Evolutionary conservation across 2,113 vertebrate genomes (phyloP).

Genomic region (Megaceryle maxima): DNA sequence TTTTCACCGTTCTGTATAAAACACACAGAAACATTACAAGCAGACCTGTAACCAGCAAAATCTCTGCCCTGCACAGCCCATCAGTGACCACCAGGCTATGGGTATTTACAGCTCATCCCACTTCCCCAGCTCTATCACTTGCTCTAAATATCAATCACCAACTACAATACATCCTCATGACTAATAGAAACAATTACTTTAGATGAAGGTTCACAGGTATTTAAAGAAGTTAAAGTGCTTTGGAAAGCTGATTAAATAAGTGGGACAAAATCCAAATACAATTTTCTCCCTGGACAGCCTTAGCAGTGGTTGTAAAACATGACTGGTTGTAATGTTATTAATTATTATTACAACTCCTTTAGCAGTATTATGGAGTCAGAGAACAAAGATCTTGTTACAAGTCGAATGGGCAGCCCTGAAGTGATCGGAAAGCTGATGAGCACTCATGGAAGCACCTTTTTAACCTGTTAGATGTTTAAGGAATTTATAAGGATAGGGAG

Average conservation of each 20-base stretch:
- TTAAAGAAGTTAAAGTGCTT: constrained; percentile 9
- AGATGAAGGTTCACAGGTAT: neutral
- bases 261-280: constrained; percentile 1
- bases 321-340: neutral
- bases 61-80: neutral
- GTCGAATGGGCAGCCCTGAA: neutral
- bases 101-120: neutral
- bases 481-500: neutral
- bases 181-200: neutral
- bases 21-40: rapidly evolving
- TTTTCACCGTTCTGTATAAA: neutral
- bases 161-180: neutral
- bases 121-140: neutral
- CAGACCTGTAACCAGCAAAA: neutral
- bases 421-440: neutral
- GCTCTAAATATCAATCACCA: neutral
- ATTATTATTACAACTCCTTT: neutral
- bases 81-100: rapidly evolving
- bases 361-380: neutral
- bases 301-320: neutral
- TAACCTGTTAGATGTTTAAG: constrained; percentile 4
- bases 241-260: neutral
- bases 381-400: neutral
- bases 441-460: neutral
- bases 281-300: constrained; percentile 3